phyloP scores from a whole-genome alignment of 2,888 invertebrate genomes.

The Ectemnius continuus region DNA sequence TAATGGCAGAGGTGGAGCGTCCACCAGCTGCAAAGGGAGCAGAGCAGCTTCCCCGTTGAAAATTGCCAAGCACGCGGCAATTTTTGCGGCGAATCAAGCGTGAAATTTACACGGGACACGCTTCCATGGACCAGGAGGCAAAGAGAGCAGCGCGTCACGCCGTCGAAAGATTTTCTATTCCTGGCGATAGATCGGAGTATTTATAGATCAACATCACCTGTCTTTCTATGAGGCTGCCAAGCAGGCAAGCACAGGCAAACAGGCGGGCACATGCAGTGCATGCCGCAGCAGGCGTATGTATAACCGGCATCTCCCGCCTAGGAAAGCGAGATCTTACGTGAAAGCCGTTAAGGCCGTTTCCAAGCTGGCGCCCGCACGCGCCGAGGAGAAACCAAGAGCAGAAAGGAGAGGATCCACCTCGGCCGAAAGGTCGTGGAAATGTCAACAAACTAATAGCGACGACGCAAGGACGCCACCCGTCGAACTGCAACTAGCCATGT shows the following conservation, averaged over 20 bases:
- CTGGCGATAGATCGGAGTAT: constrained; percentile 45
- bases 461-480: constrained; percentile 46
- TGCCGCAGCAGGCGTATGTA: no score
- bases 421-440: constrained; percentile 64
- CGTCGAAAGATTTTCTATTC: constrained; percentile 54
- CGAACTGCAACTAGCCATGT: constrained; percentile 18
- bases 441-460: constrained; percentile 53
- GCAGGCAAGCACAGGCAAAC: background rate
- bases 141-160: constrained; percentile 23
- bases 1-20: constrained; percentile 2
- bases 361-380: constrained; percentile 35
- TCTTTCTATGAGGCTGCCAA: constrained; percentile 21
- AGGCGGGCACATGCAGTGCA: constrained; percentile 18
- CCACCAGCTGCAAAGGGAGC: no score
- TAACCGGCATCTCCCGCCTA: constrained; percentile 36
- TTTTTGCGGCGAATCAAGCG: constrained; percentile 23
- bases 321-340: constrained; percentile 58
- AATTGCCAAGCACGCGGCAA: constrained; percentile 4
- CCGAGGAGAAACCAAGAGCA: constrained; percentile 53
- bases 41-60: no score
- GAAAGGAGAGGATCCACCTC: constrained; percentile 44
- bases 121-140: background rate
- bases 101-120: constrained; percentile 10
- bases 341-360: constrained; percentile 63
- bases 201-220: constrained; percentile 47